These are phyloP conservation scores for Ischnura elegans DNA, from an alignment of 2,888 invertebrate species.

Conservation along the genomic window DNA sequence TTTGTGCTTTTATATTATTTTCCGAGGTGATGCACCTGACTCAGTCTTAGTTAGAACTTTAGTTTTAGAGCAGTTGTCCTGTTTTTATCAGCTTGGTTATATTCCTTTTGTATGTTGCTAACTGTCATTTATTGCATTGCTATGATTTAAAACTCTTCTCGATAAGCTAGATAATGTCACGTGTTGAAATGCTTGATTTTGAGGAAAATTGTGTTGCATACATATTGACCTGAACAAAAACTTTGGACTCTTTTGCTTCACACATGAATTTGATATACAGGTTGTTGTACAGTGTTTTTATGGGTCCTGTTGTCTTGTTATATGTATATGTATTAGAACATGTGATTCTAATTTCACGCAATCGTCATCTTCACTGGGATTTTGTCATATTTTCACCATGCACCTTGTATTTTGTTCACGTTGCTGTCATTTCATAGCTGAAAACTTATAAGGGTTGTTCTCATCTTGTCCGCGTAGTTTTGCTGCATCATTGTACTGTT, in stretches of 20 bases:
- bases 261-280: neutral
- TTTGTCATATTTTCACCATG: neutral
- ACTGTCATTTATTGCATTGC: neutral
- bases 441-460: neutral
- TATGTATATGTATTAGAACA: neutral
- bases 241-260: neutral
- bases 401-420: neutral
- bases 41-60: neutral
- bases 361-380: neutral
- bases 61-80: conserved; percentile 45
- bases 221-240: neutral
- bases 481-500: no score
- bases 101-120: neutral
- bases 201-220: neutral
- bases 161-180: neutral
- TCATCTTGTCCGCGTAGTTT: no score
- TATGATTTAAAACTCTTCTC: neutral
- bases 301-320: neutral
- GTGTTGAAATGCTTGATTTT: neutral
- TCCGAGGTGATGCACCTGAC: neutral
- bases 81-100: conserved; percentile 38
- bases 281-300: neutral
- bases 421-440: neutral
- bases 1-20: conserved; percentile 46
- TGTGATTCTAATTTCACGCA: neutral